Evolutionary conservation across 1,140 invertebrate species (phyloP), one percentile per base, ranked within the genome.

Genomic region (Pantala flavescens): DNA sequence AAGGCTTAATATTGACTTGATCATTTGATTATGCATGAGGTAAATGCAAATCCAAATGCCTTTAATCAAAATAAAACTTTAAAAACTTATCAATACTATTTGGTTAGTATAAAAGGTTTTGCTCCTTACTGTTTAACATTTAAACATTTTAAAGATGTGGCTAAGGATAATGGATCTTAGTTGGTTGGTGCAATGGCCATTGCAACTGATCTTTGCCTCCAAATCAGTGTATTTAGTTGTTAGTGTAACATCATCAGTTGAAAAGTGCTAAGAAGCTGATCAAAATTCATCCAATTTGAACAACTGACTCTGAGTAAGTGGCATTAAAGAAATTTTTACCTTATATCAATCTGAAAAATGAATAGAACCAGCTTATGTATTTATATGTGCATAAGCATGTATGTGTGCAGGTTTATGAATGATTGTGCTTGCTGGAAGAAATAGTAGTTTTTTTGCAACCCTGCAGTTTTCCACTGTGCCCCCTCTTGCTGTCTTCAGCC

Each of bases 51-150:
- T 63, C 49, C 49, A 63, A 63, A 63, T 63, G 49, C 49, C 49
- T 63, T 63, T 63, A 63, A 63, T 63, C 49, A 16, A 63, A 63
- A 63, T 7, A 63, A 63, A 16, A 19, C 49, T 63, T 63, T 63
- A 63, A 63, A 63, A 63, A 63, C 49, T 63, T 63, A 63, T 63
- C n/a, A 21, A 63, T 63, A 63, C 49, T 63, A 63, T 63, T 63
- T 63, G 49, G 49, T 63, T 63, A 63, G 49, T 63, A 63, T 63
- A 63, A 63, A 63, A 63, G 49, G 14, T 63, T 63, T 63, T 16
- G 28, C 28, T 36, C 28, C 28, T 21, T 63, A 16, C 49, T 63
- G 49, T 63, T 63, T 63, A 63, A 63, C 49, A 63, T 63, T 63
- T 63, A 63, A 63, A 63, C 49, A 63, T 63, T 63, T 16, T 19